Percentiles rank a stretch among this genome's conserved stretches.
Conservation (phyloP, 2,888 invertebrate species). For the Plusia festucae region DNA sequence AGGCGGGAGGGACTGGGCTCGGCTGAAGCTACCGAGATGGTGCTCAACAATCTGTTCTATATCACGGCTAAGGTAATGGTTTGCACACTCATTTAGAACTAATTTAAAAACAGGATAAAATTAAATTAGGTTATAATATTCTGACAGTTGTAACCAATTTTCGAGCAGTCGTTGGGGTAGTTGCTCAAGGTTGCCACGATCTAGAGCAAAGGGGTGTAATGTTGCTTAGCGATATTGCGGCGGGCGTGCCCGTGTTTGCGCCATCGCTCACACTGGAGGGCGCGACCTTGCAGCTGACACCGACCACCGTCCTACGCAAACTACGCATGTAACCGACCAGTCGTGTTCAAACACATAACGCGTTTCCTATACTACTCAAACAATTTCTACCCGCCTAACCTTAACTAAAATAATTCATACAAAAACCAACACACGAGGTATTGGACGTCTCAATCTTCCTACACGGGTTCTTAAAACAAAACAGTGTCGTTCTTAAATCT, state of each 20-base stretch:
- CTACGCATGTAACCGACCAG: constrained; percentile 20
- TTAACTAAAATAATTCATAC: constrained; percentile 13
- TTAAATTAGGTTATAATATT: background rate
- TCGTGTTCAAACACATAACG: constrained; percentile 55
- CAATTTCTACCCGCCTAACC: background rate
- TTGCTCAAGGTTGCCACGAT: constrained; percentile 43
- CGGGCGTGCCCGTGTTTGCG: constrained; percentile 68
- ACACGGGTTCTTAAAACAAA: background rate
- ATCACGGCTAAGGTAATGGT: constrained; percentile 96
- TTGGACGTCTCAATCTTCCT: constrained; percentile 9
- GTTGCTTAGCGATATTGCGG: constrained; percentile 57
- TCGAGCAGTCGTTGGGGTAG: constrained; percentile 6
- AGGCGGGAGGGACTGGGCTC: constrained; percentile 99
- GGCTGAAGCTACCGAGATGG: constrained; percentile 99
- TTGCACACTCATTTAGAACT: background rate
- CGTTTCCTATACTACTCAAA: constrained; percentile 11
- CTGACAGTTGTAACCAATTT: background rate
- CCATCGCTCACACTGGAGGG: constrained; percentile 63
- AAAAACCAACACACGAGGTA: constrained; percentile 10
- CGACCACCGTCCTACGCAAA: constrained; percentile 33
- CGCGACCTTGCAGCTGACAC: constrained; percentile 50
- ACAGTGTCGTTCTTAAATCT: background rate
- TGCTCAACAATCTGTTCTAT: constrained; percentile 99
- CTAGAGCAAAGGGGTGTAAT: constrained; percentile 58
- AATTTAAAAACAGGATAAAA: too few species aligned